Percentiles rank a stretch among this genome's conserved stretches.
phyloP scores from a whole-genome alignment of 2,888 invertebrate species.

The Synergus umbraculus region DNA sequence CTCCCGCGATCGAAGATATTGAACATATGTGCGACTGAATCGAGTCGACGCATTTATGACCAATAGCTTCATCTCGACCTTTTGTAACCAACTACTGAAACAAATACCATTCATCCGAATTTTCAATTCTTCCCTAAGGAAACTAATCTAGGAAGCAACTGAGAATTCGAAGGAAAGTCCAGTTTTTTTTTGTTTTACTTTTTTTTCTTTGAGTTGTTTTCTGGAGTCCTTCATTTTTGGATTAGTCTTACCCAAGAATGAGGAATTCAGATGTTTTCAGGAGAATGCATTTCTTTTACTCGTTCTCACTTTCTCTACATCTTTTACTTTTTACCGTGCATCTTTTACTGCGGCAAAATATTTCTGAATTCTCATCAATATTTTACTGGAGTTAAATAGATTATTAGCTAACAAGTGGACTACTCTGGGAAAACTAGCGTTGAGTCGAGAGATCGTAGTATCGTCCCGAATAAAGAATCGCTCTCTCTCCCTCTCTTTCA shows the following conservation, averaged over 20 bases:
- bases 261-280: background rate
- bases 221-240: slow-evolving; percentile 3
- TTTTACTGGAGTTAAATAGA: background rate
- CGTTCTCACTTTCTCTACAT: slow-evolving; percentile 55
- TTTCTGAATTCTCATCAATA: background rate
- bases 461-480: slow-evolving; percentile 41
- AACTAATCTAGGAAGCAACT: background rate
- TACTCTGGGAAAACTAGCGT: slow-evolving; percentile 17
- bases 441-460: slow-evolving; percentile 31
- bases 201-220: background rate
- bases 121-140: slow-evolving; percentile 31
- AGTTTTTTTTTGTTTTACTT: background rate
- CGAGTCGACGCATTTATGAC: no score
- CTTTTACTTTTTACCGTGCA: slow-evolving; percentile 28
- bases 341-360: slow-evolving; percentile 38
- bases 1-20: background rate
- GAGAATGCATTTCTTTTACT: slow-evolving; percentile 46
- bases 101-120: slow-evolving; percentile 28
- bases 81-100: slow-evolving; percentile 6
- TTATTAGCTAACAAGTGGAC: slow-evolving; percentile 13
- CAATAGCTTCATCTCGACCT: no score
- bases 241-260: background rate
- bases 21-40: no score
- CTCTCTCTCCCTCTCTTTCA: slow-evolving; percentile 46
- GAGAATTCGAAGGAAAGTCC: background rate